Percentiles rank a stretch among this genome's conserved stretches.
Evolutionary conservation across 2,113 vertebrate species (phyloP).

Genomic region (Cyprinodon brontotheroides): DNA sequence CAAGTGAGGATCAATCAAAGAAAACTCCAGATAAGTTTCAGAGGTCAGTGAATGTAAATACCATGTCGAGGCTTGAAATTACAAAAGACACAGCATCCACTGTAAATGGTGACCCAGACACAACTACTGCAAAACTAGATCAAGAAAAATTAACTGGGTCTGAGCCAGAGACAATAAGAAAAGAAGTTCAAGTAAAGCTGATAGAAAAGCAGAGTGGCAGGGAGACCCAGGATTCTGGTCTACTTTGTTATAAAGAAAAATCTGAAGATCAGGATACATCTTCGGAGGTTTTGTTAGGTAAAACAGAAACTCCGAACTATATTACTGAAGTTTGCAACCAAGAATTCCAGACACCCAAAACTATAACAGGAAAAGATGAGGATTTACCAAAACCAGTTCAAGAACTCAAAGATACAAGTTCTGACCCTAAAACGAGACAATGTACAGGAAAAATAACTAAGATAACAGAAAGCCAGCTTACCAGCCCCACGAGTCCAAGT

Average conservation of each 20-base stretch:
- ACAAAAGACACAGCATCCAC: not conserved
- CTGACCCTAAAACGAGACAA: not conserved
- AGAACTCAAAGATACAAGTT: not conserved
- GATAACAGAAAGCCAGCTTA: not conserved
- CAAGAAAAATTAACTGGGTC: not conserved
- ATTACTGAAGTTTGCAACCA: not conserved
- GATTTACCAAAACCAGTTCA: not conserved
- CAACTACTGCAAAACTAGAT: not conserved
- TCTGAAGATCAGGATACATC: constrained; percentile 7
- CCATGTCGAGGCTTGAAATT: not conserved
- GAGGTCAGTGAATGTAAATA: not conserved
- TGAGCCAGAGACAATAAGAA: not conserved
- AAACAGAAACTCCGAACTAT: not conserved
- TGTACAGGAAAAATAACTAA: not conserved
- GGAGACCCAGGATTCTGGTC: not conserved
- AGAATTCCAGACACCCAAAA: not conserved
- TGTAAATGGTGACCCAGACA: not conserved
- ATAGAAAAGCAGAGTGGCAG: not conserved
- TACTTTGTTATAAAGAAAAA: not conserved
- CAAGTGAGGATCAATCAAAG: not conserved
- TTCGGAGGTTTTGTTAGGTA: not conserved
- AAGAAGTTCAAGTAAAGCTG: rapidly evolving
- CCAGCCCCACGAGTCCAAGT: not conserved
- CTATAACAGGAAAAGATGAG: rapidly evolving
- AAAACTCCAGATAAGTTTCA: not conserved